Evolutionary conservation across 2,888 invertebrate species (phyloP), one percentile per base, ranked within the genome.

Genomic region (Chrysolina haemoptera): DNA sequence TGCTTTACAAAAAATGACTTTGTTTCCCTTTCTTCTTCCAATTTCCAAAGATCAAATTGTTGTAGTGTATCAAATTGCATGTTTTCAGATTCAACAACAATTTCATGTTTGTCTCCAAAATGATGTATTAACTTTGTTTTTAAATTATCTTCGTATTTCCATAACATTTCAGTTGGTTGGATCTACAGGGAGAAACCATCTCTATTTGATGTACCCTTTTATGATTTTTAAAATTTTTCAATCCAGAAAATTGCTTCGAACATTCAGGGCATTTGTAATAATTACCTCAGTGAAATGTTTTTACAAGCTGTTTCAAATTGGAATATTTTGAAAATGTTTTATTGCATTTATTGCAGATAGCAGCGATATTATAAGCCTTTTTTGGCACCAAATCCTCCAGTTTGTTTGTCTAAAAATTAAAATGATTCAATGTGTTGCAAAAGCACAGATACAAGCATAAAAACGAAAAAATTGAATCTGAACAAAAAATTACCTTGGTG

Each of bases 1-100:
- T 65, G 11, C 41, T 65, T 65, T 35, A 65, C 22, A 6, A 65
- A 65, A 1, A 40, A 9, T 20, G 43, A 43, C 10, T 50, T 70
- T 53, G 70, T 64, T 40, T 46, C 40, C 5, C 40, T 63, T n/a
- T 70, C 64, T 10, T 27, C 53, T 53, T 70, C 64, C n/a, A n/a
- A 16, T 50, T 70, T 53, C 63, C 63, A 63, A 41, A 40, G 0
- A 20, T 14, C 12, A 62, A 68, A 68, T 18, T 41, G n/a, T n/a
- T 48, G n/a, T 1, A 48, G 9, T 48, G 48, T 48, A 14, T 48
- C 48, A 9, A 48, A 48, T 9, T 48, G n/a, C 16, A 0, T 48
- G 9, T 14, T 48, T 48, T 48, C 48, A 48, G 16, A 9, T 48
- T 67, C 48, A 12, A 53, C 48, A 0, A 50, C n/a, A 27, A 67